phyloP scores from a whole-genome alignment of 2,797 vertebrate genomes.

The Vespertilio murinus region DNA sequence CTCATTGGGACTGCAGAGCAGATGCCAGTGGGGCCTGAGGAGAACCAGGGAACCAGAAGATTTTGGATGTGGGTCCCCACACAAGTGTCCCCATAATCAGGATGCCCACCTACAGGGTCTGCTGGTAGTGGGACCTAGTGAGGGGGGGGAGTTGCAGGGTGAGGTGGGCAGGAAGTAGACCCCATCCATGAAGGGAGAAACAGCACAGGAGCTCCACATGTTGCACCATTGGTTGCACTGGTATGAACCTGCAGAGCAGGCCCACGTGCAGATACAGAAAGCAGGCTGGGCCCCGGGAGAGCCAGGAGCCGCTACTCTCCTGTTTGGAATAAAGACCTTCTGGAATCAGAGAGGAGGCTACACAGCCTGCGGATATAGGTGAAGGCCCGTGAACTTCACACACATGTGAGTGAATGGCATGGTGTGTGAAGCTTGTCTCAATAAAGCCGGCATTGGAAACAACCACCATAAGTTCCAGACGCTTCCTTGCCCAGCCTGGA shows the following conservation, averaged over 20 bases:
- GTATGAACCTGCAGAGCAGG: background rate
- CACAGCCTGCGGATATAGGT: rapidly evolving
- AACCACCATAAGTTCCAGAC: rapidly evolving
- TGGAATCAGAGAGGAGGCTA: rapidly evolving
- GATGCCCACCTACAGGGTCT: rapidly evolving
- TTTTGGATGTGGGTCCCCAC: background rate
- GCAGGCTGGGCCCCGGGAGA: rapidly evolving
- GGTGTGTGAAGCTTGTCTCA: rapidly evolving
- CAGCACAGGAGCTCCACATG: rapidly evolving
- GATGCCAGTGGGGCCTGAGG: background rate
- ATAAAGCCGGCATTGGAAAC: background rate
- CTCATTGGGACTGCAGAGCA: rapidly evolving
- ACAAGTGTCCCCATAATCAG: background rate
- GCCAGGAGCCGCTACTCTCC: rapidly evolving
- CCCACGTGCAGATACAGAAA: rapidly evolving
- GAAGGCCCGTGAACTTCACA: rapidly evolving
- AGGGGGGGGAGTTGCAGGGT: too few relatives aligned
- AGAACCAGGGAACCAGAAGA: rapidly evolving
- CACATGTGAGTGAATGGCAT: rapidly evolving
- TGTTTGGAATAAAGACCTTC: rapidly evolving
- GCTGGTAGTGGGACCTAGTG: background rate
- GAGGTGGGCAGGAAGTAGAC: background rate
- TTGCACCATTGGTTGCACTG: background rate
- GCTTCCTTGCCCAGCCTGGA: background rate
- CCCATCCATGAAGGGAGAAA: rapidly evolving